phyloP scores from a whole-genome alignment of 1,140 invertebrate species.

The Drosophila pseudoananassae region DNA sequence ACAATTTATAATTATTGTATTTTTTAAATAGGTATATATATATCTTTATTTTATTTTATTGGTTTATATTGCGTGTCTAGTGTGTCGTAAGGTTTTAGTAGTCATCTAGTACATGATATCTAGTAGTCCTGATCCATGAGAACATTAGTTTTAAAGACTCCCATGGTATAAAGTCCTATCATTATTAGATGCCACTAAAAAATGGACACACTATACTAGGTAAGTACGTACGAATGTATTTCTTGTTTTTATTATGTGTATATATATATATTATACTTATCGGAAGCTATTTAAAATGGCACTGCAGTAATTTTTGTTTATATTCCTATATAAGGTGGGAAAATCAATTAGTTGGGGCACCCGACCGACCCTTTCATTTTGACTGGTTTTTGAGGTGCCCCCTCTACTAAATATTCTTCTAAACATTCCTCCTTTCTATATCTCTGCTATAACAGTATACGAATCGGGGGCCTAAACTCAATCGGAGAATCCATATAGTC shows the following conservation, averaged over 20 bases:
- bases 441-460: slow-evolving; percentile 45
- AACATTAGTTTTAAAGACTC: background rate
- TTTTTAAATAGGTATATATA: slow-evolving; percentile 71
- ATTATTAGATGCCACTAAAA: slow-evolving; percentile 1
- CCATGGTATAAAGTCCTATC: background rate
- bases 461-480: slow-evolving; percentile 29
- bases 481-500: slow-evolving; percentile 23
- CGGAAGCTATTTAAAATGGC: slow-evolving; percentile 84
- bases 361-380: background rate
- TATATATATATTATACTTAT: slow-evolving; percentile 71
- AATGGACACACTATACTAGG: slow-evolving; percentile 47
- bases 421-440: slow-evolving; percentile 25
- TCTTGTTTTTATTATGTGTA: slow-evolving; percentile 44
- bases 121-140: background rate
- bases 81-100: slow-evolving; percentile 14
- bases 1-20: slow-evolving; percentile 72
- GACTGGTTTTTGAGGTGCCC: background rate
- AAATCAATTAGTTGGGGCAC: slow-evolving; percentile 78
- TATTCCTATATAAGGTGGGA: slow-evolving; percentile 83
- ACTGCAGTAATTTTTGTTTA: slow-evolving; percentile 81
- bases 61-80: slow-evolving; percentile 47
- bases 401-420: slow-evolving; percentile 47
- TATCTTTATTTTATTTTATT: slow-evolving; percentile 27
- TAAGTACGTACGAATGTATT: slow-evolving; percentile 58
- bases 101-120: background rate